Base-by-base conservation (phyloP, 2,888 invertebrate genomes). In the Drosophila borborema region DNA sequence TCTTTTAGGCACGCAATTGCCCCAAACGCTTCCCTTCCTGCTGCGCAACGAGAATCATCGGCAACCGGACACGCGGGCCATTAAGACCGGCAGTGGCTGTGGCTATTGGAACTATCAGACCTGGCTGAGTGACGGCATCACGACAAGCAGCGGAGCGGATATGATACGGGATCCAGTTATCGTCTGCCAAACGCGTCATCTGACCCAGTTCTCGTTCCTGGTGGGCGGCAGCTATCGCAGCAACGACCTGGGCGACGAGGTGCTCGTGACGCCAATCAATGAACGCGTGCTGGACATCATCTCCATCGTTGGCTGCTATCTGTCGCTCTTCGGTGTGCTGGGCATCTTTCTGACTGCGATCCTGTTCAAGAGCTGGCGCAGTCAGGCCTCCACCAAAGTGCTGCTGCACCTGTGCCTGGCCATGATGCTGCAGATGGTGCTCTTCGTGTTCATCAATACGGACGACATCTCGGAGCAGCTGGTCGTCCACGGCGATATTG, bases 371-470 rank as follows among this genome's bases (percentile, higher is more conserved):
- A 94, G 94, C 49, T 95, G 96, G 94, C 94, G 96, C n/a, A 94
- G 94, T 82, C 94, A 95, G 81, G 94, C 95, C 1, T 95, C 95
- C 0, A 95, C 95, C 53, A 95, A 96, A 91, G 94, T 96, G 8
- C 92, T 96, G 31, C 92, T 96, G 56, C 95, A 96, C 86, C 92
- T 96, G 64, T 95, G 96, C 20, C 92, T 94, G 2, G 94, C 96
- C 2, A 94, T 96, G 61, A 94, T 95, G 2, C 91, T 95, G 34
- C 95, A 95, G 70, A 94, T 95, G 90, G 83, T 95, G 1, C 72
- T 93, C 2, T 92, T 93, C 64, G 83, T 91, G 6, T 91, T 93
- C 59, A 85, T 93, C 16, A 76, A 76, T 12, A 77, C 77, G 14
- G 67, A 66, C 38, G 91, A 91, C 76, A 81, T 49, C 54, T 86